phyloP scores from a whole-genome alignment of 1,140 invertebrate genomes.

The Drosophila truncata region DNA sequence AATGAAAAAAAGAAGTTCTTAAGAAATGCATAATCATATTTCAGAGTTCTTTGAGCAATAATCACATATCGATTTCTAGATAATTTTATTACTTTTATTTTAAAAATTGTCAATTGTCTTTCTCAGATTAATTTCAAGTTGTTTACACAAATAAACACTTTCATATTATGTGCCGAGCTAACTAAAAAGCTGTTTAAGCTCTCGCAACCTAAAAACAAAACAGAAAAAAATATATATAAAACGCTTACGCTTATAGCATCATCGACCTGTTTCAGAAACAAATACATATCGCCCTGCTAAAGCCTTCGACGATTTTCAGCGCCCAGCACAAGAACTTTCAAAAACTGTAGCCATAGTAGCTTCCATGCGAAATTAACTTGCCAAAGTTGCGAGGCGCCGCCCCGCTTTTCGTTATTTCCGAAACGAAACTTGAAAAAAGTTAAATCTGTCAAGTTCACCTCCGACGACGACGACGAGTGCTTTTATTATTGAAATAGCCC shows the following conservation, averaged over 20 bases:
- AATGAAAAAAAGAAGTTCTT: not conserved
- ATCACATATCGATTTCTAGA: too few species aligned
- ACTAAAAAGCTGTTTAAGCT: conserved; percentile 76
- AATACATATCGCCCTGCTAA: conserved; percentile 76
- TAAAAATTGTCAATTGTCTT: not conserved
- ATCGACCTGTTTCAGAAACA: conserved; percentile 56
- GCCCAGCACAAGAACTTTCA: conserved; percentile 84
- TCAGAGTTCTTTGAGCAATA: not conserved
- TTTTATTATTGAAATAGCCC: conserved; percentile 63
- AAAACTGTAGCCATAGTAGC: conserved; percentile 83
- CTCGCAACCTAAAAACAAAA: conserved; percentile 25
- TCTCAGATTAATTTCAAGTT: conserved; percentile 1
- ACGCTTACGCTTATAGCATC: conserved; percentile 55
- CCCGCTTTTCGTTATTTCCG: conserved; percentile 73
- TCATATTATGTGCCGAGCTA: conserved; percentile 20
- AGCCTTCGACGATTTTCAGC: conserved; percentile 83
- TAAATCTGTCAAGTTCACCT: conserved; percentile 81
- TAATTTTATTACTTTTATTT: not conserved
- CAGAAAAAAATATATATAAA: conserved; percentile 43
- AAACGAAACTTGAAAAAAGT: conserved; percentile 81
- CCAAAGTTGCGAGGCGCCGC: conserved; percentile 66
- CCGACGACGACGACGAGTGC: conserved; percentile 64
- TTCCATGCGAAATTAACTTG: conserved; percentile 82
- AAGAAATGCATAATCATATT: not conserved
- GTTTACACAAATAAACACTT: conserved; percentile 39